Base-by-base conservation (phyloP, 1,140 invertebrate genomes). In the Nomia melanderi region DNA sequence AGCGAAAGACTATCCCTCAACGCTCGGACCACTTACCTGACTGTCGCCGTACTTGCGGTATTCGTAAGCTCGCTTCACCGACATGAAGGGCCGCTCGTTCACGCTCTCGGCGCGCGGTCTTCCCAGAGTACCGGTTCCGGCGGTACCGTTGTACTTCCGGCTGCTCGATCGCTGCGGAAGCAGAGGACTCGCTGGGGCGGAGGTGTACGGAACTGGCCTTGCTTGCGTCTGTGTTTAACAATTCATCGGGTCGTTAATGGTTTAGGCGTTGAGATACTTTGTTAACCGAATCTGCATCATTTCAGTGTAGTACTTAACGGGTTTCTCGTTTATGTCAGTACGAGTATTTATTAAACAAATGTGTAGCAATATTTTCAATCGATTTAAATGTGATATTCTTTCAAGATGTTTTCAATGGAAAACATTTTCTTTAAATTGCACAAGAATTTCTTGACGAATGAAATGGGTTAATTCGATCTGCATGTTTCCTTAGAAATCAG, bases 1-100 rank as follows among this genome's bases (percentile, higher is more conserved):
- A 65, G 64, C 53, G n/a, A 27, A n/a, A 53, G 31, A 25, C 25
- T 50, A 29, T 44, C 41, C 11, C n/a, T n/a, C n/a, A n/a, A n/a
- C n/a, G 47, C 41, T 20, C 41, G 3, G 29, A 63, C n/a, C 66
- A 36, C 12, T 90, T 88, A 93, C 93, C 90, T 93, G 92, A 66
- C 86, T 88, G 72, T 93, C 92, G 84, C 77, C 89, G 81, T 91
- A 92, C 83, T 93, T 93, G 72, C 90, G 88, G 63, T 93, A 91
- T 72, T 95, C 94, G 84, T 95, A 94, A n/a, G 94, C 94, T 60
- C 94, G 91, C 86, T 95, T 95, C 17, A 95, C 93, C 3, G 93
- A 92, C 62, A 95, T 93, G 86, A 95, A 95, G 9, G 95, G 94
- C 72, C 95, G 88, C 83, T 95, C 95, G 84, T 91, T 92, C 59